Evolutionary conservation across 2,797 vertebrate species (phyloP), one percentile per base, ranked within the genome.

Genomic region (Kryptopterus vitreolus): DNA sequence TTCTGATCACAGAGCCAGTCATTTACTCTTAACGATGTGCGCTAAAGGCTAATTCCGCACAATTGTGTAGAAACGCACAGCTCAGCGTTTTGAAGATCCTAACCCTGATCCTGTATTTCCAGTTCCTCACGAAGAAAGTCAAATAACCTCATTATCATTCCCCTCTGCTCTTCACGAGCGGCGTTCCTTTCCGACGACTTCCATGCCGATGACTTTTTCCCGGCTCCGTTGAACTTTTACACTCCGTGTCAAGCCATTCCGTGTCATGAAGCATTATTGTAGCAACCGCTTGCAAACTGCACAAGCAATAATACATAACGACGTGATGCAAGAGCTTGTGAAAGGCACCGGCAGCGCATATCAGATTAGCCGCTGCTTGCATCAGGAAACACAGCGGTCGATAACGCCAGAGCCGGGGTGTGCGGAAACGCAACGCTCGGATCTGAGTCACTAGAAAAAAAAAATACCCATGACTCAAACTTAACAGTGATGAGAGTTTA

Each of bases 391-490:
- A 79, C 55, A 9, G 31, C 43, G 20, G 61, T 20, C 1, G 69
- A 74, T 75, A 16, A 69, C 58, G 11, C 58, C 72, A 65, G 50
- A 46, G 46, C 74, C 57, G 8, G 62, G 24, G 69, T 75, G 72
- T 81, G 68, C 0, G 50, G 78, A 79, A 86, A 76, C 66, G 75
- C 62, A 57, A 70, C 58, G 62, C 79, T 31, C 53, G 57, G 77
- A 77, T 82, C 46, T 83, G 48, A 74, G 77, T 76, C 78, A 73
- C 24, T 78, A 76, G n/a, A n/a, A 43, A 10, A 43, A 43, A 82
- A 75, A 77, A 81, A 82, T 74, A 57, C 66, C 77, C 62, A 65
- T 79, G 81, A 82, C 66, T 84, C 81, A 77, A 62, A 43, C 18
- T 77, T 76, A 68, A 24, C 63, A 58, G 59, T 55, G 26, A 50